Evolutionary conservation across 2,113 vertebrate genomes (phyloP), one percentile per base, ranked within the genome.

Genomic region (Macquaria australasica): DNA sequence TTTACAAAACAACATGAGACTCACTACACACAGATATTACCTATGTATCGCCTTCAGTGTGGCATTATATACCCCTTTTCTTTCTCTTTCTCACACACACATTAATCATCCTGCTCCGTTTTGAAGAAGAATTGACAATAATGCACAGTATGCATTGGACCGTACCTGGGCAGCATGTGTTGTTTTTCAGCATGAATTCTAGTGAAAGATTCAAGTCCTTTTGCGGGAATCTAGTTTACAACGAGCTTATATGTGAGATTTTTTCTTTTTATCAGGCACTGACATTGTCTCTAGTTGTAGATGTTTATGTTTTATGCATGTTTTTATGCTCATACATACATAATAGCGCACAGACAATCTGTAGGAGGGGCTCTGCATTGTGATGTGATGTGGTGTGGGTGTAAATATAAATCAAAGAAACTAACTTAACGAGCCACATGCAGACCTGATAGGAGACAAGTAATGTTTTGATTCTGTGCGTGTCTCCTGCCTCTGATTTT

Each of bases 141-240:
- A 28, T n/a, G 1, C 48, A 41, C 51, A 62, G 23, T 55, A 51
- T 72, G 39, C 66, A 60, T 15, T 39, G 45, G 16, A 62, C 79
- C 79, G 37, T 56, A 41, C 71, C 56, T 62, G 45, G 43, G 67
- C 59, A 9, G 28, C 75, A 73, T 63, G 50, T 62, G 56, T 74
- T 85, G 51, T 77, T 81, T 81, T 86, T 86, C 88, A 67, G 56
- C 5, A 55, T 39, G 67, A 84, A 86, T 88, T 89, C 58, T 16
- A 18, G 23, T 83, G 87, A 92, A 78, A 73, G 80, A 92, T 91
- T 89, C 91, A 91, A 91, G 72, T 53, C 74, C 39, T 51, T 77
- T 87, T 48, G 41, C 60, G 39, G 69, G 50, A 16, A 23, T 53
- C 4, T 28, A 67, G 62, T 81, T 82, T 64, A 75, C 70, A 43